Evolutionary conservation across 2,113 vertebrate species (phyloP), one percentile per base, ranked within the genome.

Genomic region (Spilogale gracilis): DNA sequence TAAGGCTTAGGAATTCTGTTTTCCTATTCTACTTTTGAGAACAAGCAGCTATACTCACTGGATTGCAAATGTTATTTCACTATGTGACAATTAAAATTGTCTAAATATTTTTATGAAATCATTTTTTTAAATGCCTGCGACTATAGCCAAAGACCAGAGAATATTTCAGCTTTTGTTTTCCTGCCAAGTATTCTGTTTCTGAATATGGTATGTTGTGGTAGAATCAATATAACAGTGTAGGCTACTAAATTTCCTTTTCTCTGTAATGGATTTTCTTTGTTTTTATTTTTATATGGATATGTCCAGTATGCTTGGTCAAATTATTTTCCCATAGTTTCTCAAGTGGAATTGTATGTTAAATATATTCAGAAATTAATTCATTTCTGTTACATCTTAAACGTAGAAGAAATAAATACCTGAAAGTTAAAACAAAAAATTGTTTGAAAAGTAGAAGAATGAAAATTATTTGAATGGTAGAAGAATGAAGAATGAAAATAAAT

Each of bases 111-210:
- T 61, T 18, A 52, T 23, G 63, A 89, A 69, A 73, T 90, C 5
- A 61, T 25, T 73, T 91, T 92, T 81, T 38, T 58, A 87, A 94
- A 90, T 92, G 20, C 58, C 73, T 56, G 25, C 60, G 23, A 91
- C 74, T 89, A n/a, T 91, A 95, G 8, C 20, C 58, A 90, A 94
- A 32, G 5, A 43, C 58, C 32, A 92, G 79, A 96, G 71, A 80
- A 97, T 97, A 88, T 92, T 98, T 96, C 21, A 96, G 65, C 25
- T 89, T 95, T 97, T 97, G 86, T 97, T 97, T 94, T 92, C 60
- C 80, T 91, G 94, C 20, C 92, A 92, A 74, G 98, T 94, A 98
- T 87, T 84, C 58, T 95, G 8, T 95, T 97, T 89, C 87, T 97
- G 95, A 97, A 92, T 65, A 90, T 96, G 94, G 69, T 74, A 80